These are phyloP conservation scores for Lasioglossum marginatum DNA, from an alignment of 2,888 invertebrate species.

Conservation along the genomic window DNA sequence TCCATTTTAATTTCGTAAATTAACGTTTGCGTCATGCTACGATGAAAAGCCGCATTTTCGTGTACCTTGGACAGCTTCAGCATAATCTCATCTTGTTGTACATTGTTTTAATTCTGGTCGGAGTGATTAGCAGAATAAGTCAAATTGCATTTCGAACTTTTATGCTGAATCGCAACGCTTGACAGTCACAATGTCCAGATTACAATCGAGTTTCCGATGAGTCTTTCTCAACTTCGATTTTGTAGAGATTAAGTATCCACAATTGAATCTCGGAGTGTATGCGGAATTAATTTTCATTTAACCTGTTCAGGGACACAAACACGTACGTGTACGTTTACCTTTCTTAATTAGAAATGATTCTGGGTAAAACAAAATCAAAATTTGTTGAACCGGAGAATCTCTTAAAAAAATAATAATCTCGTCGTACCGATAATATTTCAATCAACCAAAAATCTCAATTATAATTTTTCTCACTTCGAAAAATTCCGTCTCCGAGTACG, in stretches of 20 bases:
- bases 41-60: background rate
- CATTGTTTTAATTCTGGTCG: background rate
- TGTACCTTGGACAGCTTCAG: background rate
- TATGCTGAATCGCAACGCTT: background rate
- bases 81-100: background rate
- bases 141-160: background rate
- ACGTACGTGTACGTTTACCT: background rate
- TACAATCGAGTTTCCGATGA: background rate
- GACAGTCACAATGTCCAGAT: background rate
- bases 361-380: background rate
- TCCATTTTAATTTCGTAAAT: background rate
- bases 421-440: no score
- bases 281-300: background rate
- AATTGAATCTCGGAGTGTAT: background rate
- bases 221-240: background rate
- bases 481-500: background rate
- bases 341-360: background rate
- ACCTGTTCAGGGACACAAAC: no score
- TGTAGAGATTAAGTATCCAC: background rate
- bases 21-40: background rate
- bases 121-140: background rate
- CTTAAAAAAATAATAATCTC: background rate
- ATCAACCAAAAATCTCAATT: no score
- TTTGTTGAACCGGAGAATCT: background rate
- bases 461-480: background rate